phyloP scores from a whole-genome alignment of 2,113 vertebrate species.

The Carassius carassius region DNA sequence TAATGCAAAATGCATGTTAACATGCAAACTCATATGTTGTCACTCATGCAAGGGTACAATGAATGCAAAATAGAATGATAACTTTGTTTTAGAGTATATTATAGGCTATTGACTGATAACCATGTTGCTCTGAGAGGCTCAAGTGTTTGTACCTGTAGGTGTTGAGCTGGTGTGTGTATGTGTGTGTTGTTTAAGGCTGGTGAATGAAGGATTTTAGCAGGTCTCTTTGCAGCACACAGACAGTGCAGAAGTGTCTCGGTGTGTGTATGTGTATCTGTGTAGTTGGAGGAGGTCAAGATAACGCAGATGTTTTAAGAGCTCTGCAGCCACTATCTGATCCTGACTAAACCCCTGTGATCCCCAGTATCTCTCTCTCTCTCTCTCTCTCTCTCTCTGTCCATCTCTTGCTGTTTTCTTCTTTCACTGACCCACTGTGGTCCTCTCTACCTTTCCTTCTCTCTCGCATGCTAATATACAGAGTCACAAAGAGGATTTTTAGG shows the following conservation, averaged over 20 bases:
- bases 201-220: not conserved
- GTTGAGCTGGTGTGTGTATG: not conserved
- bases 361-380: not conserved
- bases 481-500: not conserved
- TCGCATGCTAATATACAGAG: not conserved
- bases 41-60: not conserved
- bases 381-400: not conserved
- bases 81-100: not conserved
- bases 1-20: not conserved
- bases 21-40: not conserved
- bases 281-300: constrained; percentile 9
- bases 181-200: not conserved
- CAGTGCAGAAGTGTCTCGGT: not conserved
- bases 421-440: not conserved
- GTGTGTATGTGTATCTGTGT: constrained; percentile 4
- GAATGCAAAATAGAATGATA: not conserved
- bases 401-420: not conserved
- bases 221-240: constrained; percentile 10
- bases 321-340: constrained; percentile 24
- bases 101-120: not conserved
- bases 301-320: constrained; percentile 27
- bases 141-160: not conserved
- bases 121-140: not conserved
- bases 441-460: not conserved
- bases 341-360: constrained; percentile 25